phyloP scores from a whole-genome alignment of 2,888 invertebrate species.

The Folsomia candida region DNA sequence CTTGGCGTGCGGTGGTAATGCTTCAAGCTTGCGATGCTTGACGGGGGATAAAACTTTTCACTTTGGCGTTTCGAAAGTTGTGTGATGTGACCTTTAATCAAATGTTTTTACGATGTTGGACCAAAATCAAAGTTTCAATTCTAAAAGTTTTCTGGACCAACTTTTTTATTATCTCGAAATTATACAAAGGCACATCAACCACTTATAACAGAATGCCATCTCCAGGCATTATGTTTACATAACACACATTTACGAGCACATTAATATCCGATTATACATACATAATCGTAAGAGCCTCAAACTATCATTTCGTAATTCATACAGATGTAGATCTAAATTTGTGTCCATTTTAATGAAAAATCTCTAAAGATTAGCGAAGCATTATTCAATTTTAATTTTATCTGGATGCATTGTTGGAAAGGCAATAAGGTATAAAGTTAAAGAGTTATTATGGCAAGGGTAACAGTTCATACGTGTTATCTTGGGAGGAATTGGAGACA shows the following conservation, averaged over 20 bases:
- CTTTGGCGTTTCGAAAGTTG: not conserved
- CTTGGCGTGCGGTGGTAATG: too few species aligned
- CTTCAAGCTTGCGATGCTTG: not conserved
- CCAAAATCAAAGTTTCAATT: too few species aligned
- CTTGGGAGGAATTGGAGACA: not conserved
- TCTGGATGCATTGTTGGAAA: not conserved
- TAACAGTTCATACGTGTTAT: not conserved
- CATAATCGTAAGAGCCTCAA: not conserved
- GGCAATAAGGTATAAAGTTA: not conserved
- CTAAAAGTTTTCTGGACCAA: too few species aligned
- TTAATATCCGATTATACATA: not conserved
- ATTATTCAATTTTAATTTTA: not conserved
- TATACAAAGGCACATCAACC: not conserved
- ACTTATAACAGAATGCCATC: not conserved
- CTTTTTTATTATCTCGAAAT: not conserved
- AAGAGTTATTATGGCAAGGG: too few species aligned
- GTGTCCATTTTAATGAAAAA: not conserved
- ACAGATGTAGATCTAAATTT: not conserved
- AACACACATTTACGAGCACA: not conserved
- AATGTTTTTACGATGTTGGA: not conserved
- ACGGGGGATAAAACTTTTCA: not conserved
- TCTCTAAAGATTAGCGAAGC: not conserved
- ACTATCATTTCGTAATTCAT: not conserved
- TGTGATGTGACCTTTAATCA: not conserved
- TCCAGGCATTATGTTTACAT: not conserved